phyloP scores from a whole-genome alignment of 1,140 invertebrate species.

The Pantala flavescens region DNA sequence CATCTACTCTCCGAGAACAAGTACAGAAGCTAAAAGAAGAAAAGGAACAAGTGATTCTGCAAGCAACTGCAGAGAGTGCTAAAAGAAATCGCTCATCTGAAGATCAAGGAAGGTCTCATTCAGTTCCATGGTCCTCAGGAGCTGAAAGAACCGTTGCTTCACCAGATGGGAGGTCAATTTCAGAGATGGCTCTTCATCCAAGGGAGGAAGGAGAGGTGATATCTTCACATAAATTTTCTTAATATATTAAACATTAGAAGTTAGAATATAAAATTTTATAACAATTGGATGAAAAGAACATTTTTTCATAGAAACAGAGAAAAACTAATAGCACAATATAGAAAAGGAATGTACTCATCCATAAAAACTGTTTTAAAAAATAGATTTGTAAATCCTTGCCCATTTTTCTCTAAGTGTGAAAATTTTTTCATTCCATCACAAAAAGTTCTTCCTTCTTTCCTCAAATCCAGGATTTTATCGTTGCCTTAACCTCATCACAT shows the following conservation, averaged over 20 bases:
- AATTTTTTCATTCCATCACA: no score
- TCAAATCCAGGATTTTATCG: no score
- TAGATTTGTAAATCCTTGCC: no score
- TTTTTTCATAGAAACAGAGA: no score
- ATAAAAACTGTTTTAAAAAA: no score
- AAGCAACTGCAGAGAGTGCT: neutral
- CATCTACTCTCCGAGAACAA: neutral
- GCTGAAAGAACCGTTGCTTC: neutral
- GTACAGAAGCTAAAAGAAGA: slow-evolving; percentile 12
- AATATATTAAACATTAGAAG: neutral
- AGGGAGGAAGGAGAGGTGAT: slow-evolving; percentile 29
- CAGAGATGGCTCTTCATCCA: slow-evolving; percentile 21
- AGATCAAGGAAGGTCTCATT: neutral
- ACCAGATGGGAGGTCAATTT: neutral
- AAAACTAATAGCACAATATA: no score
- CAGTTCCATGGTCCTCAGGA: neutral
- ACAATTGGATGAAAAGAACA: slow-evolving; percentile 11
- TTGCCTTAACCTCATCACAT: no score
- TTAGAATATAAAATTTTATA: neutral
- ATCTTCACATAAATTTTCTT: neutral
- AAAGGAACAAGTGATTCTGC: neutral
- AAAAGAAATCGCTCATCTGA: neutral
- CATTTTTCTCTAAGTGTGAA: no score
- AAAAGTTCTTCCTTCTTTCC: no score
- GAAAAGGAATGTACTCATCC: no score